These are phyloP conservation scores for Ctenomys sociabilis DNA, from an alignment of 2,113 vertebrate genomes.

Conservation along the genomic window DNA sequence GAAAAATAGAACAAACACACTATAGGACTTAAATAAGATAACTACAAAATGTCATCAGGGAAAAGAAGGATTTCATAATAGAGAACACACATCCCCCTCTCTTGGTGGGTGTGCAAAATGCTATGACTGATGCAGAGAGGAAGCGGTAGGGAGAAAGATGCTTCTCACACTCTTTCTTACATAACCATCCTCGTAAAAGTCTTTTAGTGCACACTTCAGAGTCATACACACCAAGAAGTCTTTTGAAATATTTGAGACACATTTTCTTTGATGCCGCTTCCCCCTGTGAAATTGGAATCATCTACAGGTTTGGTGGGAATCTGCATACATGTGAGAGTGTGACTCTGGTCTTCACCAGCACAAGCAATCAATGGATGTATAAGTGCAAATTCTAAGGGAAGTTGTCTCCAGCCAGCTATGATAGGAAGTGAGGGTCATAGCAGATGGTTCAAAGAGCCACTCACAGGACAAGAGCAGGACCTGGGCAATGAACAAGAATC, in stretches of 20 bases:
- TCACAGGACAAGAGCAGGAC: background rate
- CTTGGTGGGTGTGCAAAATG: background rate
- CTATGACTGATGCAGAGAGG: accelerated
- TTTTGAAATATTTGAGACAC: background rate
- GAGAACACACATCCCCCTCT: constrained; percentile 33
- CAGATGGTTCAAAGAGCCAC: background rate
- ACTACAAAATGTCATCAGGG: background rate
- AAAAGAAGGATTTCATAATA: background rate
- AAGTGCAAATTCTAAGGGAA: background rate
- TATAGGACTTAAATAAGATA: background rate
- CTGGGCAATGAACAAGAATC: background rate
- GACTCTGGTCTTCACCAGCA: background rate
- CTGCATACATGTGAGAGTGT: background rate
- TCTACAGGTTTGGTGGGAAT: background rate
- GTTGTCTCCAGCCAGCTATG: background rate
- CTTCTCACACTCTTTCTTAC: background rate
- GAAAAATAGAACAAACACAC: background rate
- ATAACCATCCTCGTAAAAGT: background rate
- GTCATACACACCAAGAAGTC: background rate
- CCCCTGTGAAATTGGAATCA: background rate
- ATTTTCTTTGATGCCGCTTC: background rate
- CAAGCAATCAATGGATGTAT: background rate
- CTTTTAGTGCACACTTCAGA: background rate
- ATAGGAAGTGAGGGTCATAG: background rate
- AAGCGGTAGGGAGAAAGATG: accelerated